Evolutionary conservation across 2,113 vertebrate species (phyloP).

Genomic region (Anolis sagrei): DNA sequence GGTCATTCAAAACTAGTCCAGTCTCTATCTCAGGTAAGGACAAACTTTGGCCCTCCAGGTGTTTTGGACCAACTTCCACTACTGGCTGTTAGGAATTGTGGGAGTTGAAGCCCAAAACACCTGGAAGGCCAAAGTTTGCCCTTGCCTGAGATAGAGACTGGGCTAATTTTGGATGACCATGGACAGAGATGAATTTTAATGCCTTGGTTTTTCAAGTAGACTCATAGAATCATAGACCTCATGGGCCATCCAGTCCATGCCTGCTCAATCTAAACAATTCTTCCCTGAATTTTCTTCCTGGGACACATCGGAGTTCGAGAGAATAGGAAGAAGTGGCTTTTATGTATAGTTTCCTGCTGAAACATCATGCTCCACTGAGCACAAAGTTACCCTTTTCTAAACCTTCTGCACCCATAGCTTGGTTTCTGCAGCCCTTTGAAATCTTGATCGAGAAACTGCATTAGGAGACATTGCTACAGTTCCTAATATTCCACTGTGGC

Average conservation of each 20-base stretch:
- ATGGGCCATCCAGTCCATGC: too few relatives aligned
- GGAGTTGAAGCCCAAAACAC: too few relatives aligned
- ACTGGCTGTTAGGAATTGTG: too few relatives aligned
- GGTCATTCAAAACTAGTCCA: not conserved
- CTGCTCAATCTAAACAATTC: not conserved
- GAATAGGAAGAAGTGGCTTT: not conserved
- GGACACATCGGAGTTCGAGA: not conserved
- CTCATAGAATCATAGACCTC: too few relatives aligned
- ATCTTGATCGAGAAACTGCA: not conserved
- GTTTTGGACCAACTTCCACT: too few relatives aligned
- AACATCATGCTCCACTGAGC: not conserved
- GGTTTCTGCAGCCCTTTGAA: slow-evolving; percentile 2
- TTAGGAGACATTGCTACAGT: not conserved
- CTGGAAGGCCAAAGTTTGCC: too few relatives aligned
- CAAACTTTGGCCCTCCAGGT: too few relatives aligned
- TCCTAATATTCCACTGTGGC: not conserved
- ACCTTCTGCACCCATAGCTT: not conserved
- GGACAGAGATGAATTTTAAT: too few relatives aligned
- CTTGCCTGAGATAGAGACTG: too few relatives aligned
- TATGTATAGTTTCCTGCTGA: not conserved
- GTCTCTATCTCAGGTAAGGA: not conserved
- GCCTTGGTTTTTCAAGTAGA: too few relatives aligned
- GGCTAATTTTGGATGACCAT: too few relatives aligned
- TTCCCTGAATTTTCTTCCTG: not conserved
- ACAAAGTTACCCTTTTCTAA: not conserved